Percentiles rank a stretch among this genome's conserved stretches.
Evolutionary conservation across 2,888 invertebrate genomes (phyloP).

Genomic region (Coelinius sp.): DNA sequence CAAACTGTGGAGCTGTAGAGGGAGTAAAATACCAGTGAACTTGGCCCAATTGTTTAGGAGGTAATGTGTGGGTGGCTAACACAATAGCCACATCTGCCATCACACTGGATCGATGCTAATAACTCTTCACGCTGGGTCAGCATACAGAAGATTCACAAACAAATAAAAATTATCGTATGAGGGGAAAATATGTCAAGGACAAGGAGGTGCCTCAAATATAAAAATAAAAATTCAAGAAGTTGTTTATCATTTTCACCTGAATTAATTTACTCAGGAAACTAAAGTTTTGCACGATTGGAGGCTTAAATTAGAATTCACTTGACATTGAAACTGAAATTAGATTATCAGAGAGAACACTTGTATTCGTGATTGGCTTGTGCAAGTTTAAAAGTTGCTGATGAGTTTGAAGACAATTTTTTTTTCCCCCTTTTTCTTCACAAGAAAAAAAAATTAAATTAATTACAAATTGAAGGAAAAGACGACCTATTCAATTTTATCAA

Average conservation of each 20-base stretch:
- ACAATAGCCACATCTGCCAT: not conserved
- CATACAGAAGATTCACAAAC: not conserved
- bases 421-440: no score
- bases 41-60: constrained; percentile 2
- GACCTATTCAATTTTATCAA: no score
- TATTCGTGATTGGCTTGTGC: no score
- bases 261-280: not conserved
- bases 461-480: no score
- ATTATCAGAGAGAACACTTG: not conserved
- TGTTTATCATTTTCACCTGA: constrained; percentile 20
- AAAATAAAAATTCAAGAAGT: not conserved
- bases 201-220: not conserved
- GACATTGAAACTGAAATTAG: not conserved
- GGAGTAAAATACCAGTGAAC: not conserved
- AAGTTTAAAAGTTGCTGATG: no score
- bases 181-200: not conserved
- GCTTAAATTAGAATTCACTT: not conserved
- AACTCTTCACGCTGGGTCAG: constrained; percentile 9
- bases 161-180: not conserved
- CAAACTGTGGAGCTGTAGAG: not conserved
- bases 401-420: no score
- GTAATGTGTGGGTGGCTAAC: constrained; percentile 2
- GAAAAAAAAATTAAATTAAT: no score
- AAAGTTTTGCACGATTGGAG: constrained; percentile 5
- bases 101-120: not conserved